A percentile compares a stretch with the other conserved stretches of the same genome.
Evolutionary conservation across 2,113 vertebrate species (phyloP).

Genomic region (Pardalotus punctatus): DNA sequence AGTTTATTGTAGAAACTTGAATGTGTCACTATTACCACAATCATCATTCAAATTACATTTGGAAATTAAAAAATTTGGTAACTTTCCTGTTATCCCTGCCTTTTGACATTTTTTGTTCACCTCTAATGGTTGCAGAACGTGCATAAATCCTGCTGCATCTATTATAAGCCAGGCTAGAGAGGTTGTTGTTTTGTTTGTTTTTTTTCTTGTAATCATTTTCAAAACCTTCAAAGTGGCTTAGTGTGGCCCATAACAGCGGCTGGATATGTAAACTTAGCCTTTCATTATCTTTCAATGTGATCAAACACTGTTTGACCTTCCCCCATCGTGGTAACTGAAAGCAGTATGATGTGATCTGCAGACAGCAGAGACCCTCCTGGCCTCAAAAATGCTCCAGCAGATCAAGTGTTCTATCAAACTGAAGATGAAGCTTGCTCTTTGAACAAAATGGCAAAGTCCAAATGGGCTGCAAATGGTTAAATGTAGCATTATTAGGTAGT

Average conservation of each 20-base stretch:
- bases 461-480: conserved; percentile 76
- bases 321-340: conserved; percentile 73
- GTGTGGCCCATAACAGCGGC: conserved; percentile 78
- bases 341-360: conserved; percentile 66
- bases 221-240: conserved; percentile 77
- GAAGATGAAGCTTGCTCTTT: conserved; percentile 79
- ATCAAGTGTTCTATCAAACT: conserved; percentile 70
- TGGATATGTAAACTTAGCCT: conserved; percentile 79
- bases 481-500: conserved; percentile 74
- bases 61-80: conserved; percentile 76
- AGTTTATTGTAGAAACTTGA: conserved; percentile 88
- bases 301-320: conserved; percentile 79
- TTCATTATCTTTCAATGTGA: conserved; percentile 73
- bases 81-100: conserved; percentile 73
- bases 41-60: conserved; percentile 89
- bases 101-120: conserved; percentile 69
- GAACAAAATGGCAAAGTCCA: conserved; percentile 75
- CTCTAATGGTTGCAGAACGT: conserved; percentile 75
- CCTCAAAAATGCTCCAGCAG: conserved; percentile 44
- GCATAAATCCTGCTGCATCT: conserved; percentile 76
- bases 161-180: conserved; percentile 74
- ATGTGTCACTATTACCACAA: conserved; percentile 88
- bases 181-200: conserved; percentile 32
- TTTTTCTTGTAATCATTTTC: conserved; percentile 53
- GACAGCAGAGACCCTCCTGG: conserved; percentile 21